A percentile compares a stretch with the other conserved stretches of the same genome.
These are phyloP conservation scores for Enhydra lutris DNA, from an alignment of 2,113 vertebrate genomes.

Conservation along the genomic window DNA sequence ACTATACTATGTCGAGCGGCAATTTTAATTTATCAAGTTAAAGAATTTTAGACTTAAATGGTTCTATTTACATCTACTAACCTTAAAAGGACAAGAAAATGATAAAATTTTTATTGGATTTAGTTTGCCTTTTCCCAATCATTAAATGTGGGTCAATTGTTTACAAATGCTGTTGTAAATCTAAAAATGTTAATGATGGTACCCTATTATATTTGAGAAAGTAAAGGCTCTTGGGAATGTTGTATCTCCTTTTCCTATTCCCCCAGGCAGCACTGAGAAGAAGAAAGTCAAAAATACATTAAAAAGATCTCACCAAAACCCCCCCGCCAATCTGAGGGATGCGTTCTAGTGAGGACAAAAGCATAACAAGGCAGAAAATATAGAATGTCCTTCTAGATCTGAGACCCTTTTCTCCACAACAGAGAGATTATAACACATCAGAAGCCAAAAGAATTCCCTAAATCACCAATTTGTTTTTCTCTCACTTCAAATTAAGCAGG, in stretches of 20 bases:
- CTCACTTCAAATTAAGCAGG: not conserved
- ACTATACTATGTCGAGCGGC: not conserved
- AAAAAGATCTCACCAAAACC: not conserved
- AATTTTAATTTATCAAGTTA: slow-evolving; percentile 42
- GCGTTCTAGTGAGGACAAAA: not conserved
- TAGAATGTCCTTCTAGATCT: not conserved
- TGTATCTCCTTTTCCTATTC: not conserved
- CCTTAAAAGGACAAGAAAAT: slow-evolving; percentile 19
- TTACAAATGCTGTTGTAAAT: not conserved
- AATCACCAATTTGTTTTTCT: not conserved
- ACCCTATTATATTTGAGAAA: not conserved
- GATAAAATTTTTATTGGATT: not conserved
- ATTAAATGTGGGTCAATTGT: not conserved
- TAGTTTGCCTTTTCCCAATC: slow-evolving; percentile 5
- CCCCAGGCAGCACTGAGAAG: not conserved
- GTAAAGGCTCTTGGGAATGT: not conserved
- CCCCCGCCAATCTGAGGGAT: not conserved
- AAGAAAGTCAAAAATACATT: not conserved
- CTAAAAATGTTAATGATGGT: not conserved
- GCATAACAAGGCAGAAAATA: not conserved
- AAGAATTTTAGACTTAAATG: slow-evolving; percentile 29
- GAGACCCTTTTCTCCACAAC: not conserved
- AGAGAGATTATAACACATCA: not conserved
- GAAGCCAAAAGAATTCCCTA: not conserved
- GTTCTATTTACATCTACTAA: slow-evolving; percentile 11